phyloP scores from a whole-genome alignment of 2,113 vertebrate species.

The Acinonyx jubatus region DNA sequence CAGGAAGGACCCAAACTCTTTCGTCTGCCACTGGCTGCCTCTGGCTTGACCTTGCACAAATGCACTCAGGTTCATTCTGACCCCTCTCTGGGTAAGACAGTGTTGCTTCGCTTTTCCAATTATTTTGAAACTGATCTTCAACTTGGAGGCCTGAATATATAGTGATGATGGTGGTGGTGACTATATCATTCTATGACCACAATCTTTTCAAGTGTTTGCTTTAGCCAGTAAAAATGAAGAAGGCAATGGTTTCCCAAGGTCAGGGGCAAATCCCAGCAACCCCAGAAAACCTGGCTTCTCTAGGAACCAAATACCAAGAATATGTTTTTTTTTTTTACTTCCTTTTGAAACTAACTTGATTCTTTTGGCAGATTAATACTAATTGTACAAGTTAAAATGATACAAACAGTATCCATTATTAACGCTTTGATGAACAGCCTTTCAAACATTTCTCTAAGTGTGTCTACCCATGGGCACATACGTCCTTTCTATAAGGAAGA shows the following conservation, averaged over 20 bases:
- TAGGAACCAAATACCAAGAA: neutral
- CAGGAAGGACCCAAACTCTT: neutral
- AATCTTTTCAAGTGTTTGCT: neutral
- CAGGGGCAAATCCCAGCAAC: neutral
- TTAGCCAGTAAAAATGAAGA: neutral
- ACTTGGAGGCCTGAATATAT: neutral
- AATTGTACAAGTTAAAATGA: neutral
- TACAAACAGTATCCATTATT: neutral
- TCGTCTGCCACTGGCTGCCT: neutral
- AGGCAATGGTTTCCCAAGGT: neutral
- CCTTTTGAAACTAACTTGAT: neutral
- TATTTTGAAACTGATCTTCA: neutral
- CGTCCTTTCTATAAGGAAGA: neutral
- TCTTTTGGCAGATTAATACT: neutral
- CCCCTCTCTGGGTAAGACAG: neutral
- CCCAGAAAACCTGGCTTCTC: neutral
- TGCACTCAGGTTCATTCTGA: neutral
- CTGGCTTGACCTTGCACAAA: neutral
- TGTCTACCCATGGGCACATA: fast-evolving
- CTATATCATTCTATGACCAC: neutral
- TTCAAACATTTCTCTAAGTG: neutral
- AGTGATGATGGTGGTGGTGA: neutral
- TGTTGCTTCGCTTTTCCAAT: neutral
- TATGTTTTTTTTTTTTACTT: no score
- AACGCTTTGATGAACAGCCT: neutral